These are phyloP conservation scores for Vanessa tameamea DNA, from an alignment of 1,140 invertebrate species.

Conservation along the genomic window DNA sequence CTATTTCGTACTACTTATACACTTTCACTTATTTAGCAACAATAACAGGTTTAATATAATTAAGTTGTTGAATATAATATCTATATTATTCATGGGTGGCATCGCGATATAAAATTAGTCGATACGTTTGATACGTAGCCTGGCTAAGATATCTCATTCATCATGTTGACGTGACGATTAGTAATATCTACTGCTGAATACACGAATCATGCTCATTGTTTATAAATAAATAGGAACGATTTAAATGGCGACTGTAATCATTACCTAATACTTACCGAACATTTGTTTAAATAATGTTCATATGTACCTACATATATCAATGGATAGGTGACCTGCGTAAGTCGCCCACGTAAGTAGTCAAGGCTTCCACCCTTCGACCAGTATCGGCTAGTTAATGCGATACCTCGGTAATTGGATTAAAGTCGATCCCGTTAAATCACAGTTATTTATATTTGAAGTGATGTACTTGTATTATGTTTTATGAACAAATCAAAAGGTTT, in stretches of 20 bases:
- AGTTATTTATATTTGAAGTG: conserved; percentile 16
- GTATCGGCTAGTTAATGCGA: conserved; percentile 54
- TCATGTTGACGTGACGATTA: conserved; percentile 15
- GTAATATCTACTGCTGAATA: conserved; percentile 15
- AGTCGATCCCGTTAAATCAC: conserved; percentile 35
- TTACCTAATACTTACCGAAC: conserved; percentile 26
- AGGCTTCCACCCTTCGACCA: conserved; percentile 51
- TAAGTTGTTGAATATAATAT: background rate
- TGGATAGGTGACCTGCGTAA: conserved; percentile 46
- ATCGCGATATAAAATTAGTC: conserved; percentile 1
- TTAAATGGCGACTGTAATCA: conserved; percentile 8
- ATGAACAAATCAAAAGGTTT: background rate
- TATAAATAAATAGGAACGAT: conserved; percentile 24
- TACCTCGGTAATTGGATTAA: conserved; percentile 70
- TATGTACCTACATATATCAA: conserved; percentile 10
- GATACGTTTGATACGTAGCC: background rate
- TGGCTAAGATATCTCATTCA: conserved; percentile 4
- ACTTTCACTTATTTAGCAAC: background rate
- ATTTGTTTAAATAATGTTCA: conserved; percentile 33
- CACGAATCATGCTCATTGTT: conserved; percentile 14
- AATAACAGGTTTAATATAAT: background rate
- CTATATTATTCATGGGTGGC: conserved; percentile 1
- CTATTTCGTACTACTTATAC: background rate
- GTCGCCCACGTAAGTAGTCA: conserved; percentile 37
- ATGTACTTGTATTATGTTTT: conserved; percentile 16